Base-by-base conservation (phyloP, 37 sponge, comb jelly and placozoan species). In the Haliclona indistincta region DNA sequence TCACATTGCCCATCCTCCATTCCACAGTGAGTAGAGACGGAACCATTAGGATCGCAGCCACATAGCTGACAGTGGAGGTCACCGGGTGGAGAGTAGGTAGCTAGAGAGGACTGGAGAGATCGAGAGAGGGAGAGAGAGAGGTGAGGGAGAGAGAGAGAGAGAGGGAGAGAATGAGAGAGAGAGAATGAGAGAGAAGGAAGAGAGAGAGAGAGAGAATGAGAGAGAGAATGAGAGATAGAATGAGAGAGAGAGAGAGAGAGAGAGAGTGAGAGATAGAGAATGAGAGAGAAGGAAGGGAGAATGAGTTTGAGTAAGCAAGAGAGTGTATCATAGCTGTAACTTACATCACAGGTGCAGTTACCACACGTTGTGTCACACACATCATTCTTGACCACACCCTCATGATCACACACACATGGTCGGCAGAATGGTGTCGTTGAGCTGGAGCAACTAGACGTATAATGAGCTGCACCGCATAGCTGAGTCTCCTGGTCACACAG, bases 351-450 rank as follows among this genome's bases (percentile, higher is more conserved):
- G 26, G 33, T 19, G 62, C 80, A 79, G 0, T 17, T 30, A n/a
- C 80, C 80, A 3, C n/a, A 25, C 22, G 15, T 35, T 10, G 70
- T 38, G 44, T 79, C 70, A 58, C 80, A 79, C 45, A 79, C 63
- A 1, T 17, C 62, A 2, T 68, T 38, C 43, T 2, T n/a, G n/a
- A n/a, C 10, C 60, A 67, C 75, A 4, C 83, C 83, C 3, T 56
- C 15, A 26, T 34, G 74, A 54, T 82, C 68, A 74, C 83, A 82
- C 17, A 26, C n/a, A 82, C 83, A 82, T 23, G 51, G 74, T 3
- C 5, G 56, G 23, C 73, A 74, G 23, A 15, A 4, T 3, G 41
- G 25, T 25, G 11, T 19, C 17, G 29, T 7, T 32, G 67, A 22
- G 43, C 19, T 4, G 37, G 37, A 81, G 32, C 63, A 37, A 4